Evolutionary conservation across 2,888 invertebrate species (phyloP).

Genomic region (Julus scandinavius): DNA sequence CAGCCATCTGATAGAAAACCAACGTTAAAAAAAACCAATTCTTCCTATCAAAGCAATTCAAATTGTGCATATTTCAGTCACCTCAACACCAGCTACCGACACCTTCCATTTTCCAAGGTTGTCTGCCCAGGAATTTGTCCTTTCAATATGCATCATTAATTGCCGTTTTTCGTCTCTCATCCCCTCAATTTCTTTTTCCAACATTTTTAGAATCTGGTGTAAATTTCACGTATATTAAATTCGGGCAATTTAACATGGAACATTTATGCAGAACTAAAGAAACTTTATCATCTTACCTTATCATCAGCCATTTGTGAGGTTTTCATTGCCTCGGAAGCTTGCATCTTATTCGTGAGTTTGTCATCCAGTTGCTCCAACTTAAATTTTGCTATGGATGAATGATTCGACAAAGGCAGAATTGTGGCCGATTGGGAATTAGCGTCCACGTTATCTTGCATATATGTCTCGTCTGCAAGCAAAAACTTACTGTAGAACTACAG

Average conservation of each 20-base stretch:
- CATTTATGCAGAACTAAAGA: not conserved
- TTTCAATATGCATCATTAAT: constrained; percentile 83
- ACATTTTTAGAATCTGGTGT: constrained; percentile 74
- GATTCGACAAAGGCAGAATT: constrained; percentile 70
- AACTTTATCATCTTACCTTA: constrained; percentile 67
- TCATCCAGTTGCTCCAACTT: constrained; percentile 87
- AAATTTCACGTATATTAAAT: not conserved
- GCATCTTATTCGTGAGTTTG: constrained; percentile 83
- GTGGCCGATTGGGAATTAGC: not conserved
- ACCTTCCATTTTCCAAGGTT: constrained; percentile 90
- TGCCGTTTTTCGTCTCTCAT: constrained; percentile 82
- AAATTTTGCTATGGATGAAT: constrained; percentile 82
- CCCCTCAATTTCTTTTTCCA: constrained; percentile 86
- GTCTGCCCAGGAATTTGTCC: constrained; percentile 91
- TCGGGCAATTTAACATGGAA: not conserved
- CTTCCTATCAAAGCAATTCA: constrained; percentile 10
- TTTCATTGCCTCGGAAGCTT: constrained; percentile 83
- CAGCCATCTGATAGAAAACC: constrained; percentile 62
- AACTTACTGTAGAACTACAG: not conserved
- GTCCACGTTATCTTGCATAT: not conserved
- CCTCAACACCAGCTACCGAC: constrained; percentile 84
- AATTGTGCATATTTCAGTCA: constrained; percentile 63
- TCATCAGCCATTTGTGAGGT: constrained; percentile 86
- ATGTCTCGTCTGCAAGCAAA: constrained; percentile 53
- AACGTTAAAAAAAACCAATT: not conserved